phyloP scores from a whole-genome alignment of 2,888 invertebrate genomes.

The Drosophila suboccidentalis region DNA sequence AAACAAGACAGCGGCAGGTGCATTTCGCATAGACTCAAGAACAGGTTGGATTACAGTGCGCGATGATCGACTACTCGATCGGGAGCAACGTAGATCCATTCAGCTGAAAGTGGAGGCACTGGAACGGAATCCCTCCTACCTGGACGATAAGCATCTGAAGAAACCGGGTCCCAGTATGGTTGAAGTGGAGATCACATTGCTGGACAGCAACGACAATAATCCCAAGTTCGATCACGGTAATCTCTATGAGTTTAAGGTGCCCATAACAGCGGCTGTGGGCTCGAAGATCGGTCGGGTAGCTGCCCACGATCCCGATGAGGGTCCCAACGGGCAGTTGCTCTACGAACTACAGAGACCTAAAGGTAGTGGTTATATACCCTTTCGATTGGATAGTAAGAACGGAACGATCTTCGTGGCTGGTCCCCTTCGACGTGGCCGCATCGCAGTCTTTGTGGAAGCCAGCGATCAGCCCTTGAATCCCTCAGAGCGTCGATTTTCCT shows the following conservation, averaged over 20 bases:
- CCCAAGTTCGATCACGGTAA: slow-evolving; percentile 94
- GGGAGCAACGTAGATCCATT: slow-evolving; percentile 91
- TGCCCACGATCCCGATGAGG: slow-evolving; percentile 92
- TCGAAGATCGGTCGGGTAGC: slow-evolving; percentile 92
- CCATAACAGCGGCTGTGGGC: slow-evolving; percentile 89
- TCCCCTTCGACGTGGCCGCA: slow-evolving; percentile 90
- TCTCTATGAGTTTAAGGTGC: slow-evolving; percentile 92
- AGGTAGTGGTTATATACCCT: slow-evolving; percentile 89
- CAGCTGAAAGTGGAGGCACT: slow-evolving; percentile 92
- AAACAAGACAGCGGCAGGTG: slow-evolving; percentile 89
- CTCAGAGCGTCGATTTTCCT: slow-evolving; percentile 92
- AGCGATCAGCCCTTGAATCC: slow-evolving; percentile 93
- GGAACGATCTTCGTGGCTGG: slow-evolving; percentile 89
- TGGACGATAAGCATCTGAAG: slow-evolving; percentile 79
- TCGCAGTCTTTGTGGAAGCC: slow-evolving; percentile 93
- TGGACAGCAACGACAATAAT: slow-evolving; percentile 96
- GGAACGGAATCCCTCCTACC: slow-evolving; percentile 90
- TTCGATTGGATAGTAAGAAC: slow-evolving; percentile 90
- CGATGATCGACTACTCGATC: slow-evolving; percentile 90
- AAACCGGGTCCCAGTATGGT: slow-evolving; percentile 87
- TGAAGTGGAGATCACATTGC: slow-evolving; percentile 92
- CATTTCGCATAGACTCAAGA: slow-evolving; percentile 92
- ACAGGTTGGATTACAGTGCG: slow-evolving; percentile 95
- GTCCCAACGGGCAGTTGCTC: slow-evolving; percentile 90
- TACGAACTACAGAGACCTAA: slow-evolving; percentile 91